Percentiles rank a stretch among this genome's conserved stretches.
These are phyloP conservation scores for Sceloporus tristichus DNA, from an alignment of 2,113 vertebrate genomes.

Conservation along the genomic window DNA sequence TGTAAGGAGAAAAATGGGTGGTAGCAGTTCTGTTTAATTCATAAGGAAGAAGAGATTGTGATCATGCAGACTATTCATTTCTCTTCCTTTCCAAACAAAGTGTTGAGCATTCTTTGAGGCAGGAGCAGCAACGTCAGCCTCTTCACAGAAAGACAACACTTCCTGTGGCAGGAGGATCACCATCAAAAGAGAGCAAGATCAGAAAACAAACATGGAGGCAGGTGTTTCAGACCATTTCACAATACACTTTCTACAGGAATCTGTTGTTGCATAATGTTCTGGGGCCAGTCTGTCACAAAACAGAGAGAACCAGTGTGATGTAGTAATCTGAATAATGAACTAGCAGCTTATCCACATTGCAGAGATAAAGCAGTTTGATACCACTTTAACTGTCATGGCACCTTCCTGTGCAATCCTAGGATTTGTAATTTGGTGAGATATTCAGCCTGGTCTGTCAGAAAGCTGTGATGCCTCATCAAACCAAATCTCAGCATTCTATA, in stretches of 20 bases:
- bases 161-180: background rate
- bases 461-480: too few species aligned
- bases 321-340: too few species aligned
- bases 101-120: background rate
- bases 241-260: background rate
- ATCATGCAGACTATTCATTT: background rate
- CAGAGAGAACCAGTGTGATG: too few species aligned
- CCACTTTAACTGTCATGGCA: too few species aligned
- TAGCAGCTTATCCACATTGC: too few species aligned
- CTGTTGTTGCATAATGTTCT: background rate
- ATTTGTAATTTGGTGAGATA: too few species aligned
- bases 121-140: background rate
- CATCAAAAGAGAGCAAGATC: background rate
- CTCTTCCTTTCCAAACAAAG: constrained; percentile 6
- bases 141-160: background rate
- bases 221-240: background rate
- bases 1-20: background rate
- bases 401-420: too few species aligned
- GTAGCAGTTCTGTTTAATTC: constrained; percentile 3
- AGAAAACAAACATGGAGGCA: background rate
- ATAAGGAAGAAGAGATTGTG: background rate
- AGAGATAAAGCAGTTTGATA: too few species aligned
- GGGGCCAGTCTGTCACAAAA: background rate
- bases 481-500: too few species aligned
- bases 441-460: too few species aligned